Conservation (phyloP, 2,113 vertebrate genomes). For the Apodemus sylvaticus region DNA sequence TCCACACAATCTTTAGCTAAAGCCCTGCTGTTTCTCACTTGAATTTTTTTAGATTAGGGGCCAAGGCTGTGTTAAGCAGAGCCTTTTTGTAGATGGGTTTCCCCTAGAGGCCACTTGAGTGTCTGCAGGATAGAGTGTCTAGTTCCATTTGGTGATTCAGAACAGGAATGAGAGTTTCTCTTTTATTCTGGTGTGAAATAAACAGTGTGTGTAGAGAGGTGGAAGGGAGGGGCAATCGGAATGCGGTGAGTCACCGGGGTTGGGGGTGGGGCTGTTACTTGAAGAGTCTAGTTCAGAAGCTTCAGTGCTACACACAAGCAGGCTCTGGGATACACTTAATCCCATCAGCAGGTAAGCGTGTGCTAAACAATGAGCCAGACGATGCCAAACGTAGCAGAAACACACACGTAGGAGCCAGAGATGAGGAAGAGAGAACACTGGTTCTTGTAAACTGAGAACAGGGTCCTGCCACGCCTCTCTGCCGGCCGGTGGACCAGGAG, state of each 20-base stretch:
- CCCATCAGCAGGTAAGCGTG: not conserved
- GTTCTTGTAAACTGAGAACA: not conserved
- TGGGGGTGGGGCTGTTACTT: not conserved
- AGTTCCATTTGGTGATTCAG: conserved; percentile 22
- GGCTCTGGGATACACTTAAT: not conserved
- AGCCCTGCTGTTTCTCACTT: not conserved
- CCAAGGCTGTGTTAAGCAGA: conserved; percentile 1
- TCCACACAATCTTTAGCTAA: conserved; percentile 24
- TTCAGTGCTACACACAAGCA: not conserved
- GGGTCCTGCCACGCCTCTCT: not conserved
- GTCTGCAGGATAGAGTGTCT: not conserved
- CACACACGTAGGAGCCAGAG: not conserved
- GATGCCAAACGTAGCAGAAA: not conserved
- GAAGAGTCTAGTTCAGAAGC: not conserved
- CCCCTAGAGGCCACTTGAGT: conserved; percentile 22
- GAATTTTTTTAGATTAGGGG: not conserved
- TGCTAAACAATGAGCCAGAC: not conserved
- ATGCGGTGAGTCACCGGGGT: not conserved
- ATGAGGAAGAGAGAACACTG: not conserved
- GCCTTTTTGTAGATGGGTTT: not conserved
- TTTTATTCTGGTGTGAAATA: not conserved
- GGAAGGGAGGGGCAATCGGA: not conserved
- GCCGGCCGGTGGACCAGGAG: not conserved
- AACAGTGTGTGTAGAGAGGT: not conserved
- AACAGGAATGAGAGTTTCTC: conserved; percentile 17